phyloP scores from a whole-genome alignment of 2,113 vertebrate genomes.

The Prunella himalayana region DNA sequence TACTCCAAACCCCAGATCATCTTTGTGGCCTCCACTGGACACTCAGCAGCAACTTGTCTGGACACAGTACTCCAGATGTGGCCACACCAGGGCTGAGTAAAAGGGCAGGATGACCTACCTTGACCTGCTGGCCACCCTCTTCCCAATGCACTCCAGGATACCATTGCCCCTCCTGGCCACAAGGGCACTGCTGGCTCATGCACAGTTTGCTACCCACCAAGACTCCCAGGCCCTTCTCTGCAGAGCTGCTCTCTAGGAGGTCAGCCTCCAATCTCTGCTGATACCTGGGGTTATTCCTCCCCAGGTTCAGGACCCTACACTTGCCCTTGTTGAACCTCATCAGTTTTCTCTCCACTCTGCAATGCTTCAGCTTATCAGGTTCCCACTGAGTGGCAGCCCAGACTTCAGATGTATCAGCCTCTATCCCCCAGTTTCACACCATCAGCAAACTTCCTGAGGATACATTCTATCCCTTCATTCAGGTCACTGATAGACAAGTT shows the following conservation, averaged over 20 bases:
- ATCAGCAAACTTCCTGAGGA: background rate
- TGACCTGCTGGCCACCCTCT: background rate
- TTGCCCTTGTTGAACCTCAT: background rate
- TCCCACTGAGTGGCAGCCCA: background rate
- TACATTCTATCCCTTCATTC: background rate
- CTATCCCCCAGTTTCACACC: background rate
- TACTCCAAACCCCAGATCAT: background rate
- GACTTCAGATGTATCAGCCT: background rate
- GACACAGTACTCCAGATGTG: background rate
- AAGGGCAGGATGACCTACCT: background rate
- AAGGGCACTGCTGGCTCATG: background rate
- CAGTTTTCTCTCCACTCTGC: background rate
- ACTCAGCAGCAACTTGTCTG: background rate
- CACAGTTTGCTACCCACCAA: background rate
- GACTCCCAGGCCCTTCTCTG: background rate
- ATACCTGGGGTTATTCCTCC: background rate
- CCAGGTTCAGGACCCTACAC: too few species aligned
- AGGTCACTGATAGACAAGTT: background rate
- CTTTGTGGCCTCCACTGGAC: background rate
- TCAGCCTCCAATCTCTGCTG: background rate
- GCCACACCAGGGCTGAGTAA: background rate
- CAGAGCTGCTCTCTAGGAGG: background rate
- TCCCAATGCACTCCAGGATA: background rate
- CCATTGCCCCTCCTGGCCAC: background rate
- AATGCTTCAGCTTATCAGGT: background rate